Evolutionary conservation across 2,113 vertebrate species (phyloP), one percentile per base, ranked within the genome.

Genomic region (Leptobrachium ailaonicum): DNA sequence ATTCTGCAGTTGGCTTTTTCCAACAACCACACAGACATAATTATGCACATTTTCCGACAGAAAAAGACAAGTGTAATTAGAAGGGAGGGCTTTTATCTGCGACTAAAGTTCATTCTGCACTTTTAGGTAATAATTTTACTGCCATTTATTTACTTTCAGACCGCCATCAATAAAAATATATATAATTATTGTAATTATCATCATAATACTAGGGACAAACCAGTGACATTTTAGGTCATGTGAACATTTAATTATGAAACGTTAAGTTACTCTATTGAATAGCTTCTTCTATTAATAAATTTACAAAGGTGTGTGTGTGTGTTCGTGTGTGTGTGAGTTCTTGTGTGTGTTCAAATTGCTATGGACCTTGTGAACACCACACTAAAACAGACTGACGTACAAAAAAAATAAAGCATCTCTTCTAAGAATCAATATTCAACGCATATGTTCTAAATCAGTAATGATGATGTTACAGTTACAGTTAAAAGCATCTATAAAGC

Each of bases 51-150:
- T 12, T 60, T 60, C 56, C 11, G 13, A 60, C 56, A 60, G 13
- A 32, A 60, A 60, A 60, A 60, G 56, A 60, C 56, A 60, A 60
- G 56, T 60, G 56, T 14, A 60, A 60, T 60, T 60, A 60, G 56
- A 60, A 60, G 11, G 56, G 56, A 60, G 56, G 56, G 13, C 1
- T 60, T 60, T 14, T 12, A 13, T 13, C 56, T 60, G 56, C 13
- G 56, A 60, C 56, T 60, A 60, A 60, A 60, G 56, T 60, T 60
- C 56, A 60, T 60, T 12, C 56, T 13, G 56, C 13, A 60, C 56
- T 60, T 60, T 60, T 60, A 60, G 56, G 56, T 60, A 60, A 60
- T 12, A 60, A 60, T 60, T 60, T 60, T 60, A 60, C 56, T 60
- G 56, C 56, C 56, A 60, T 60, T 11, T 60, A 60, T 60, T 60